Base-by-base conservation (phyloP, 2,797 vertebrate species). In the Scomberomorus guttatus region DNA sequence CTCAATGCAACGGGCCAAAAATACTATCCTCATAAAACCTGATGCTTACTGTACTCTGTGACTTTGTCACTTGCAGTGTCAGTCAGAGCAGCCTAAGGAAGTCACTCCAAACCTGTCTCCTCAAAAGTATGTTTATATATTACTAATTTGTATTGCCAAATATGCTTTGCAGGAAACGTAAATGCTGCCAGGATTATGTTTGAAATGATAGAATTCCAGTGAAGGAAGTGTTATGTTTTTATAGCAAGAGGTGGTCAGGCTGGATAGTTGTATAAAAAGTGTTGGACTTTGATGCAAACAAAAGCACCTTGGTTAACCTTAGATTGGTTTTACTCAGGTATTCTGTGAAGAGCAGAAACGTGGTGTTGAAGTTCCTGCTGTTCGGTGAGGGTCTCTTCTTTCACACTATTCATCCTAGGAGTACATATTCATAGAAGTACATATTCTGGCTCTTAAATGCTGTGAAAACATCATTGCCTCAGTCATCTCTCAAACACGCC, bases 11-110 rank as follows among this genome's bases (percentile, higher is more conserved):
- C 63, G 42, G 61, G 44, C 32, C 59, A 74, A 70, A 88, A 87
- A 79, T 70, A 63, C 54, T 24, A 29, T 37, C 61, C 52, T 73
- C 34, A 51, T 75, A 64, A 87, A 84, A 84, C 39, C 24, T 22
- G 29, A 68, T 71, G 48, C 20, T 59, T 39, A 42, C 46, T 59
- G n/a, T 50, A 65, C 52, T 65, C 13, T 58, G 42, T 48, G 59
- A 56, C 63, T 54, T 66, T 80, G 65, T 64, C 67, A 18, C 17
- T 63, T 39, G 79, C 39, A 52, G 9, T 68, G 67, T 78, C 65
- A 64, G 55, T 67, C 59, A 65, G 6, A 57, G 51, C 18, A 50
- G 58, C n/a, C n/a, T 4, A 15, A 3, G 42, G 60, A 67, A 60
- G 17, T 68, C 32, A 55, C 54, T 37, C 6, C 46, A 57, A 20